Conservation (phyloP, 2,888 invertebrate genomes). For the Schizotus pectinicornis region DNA sequence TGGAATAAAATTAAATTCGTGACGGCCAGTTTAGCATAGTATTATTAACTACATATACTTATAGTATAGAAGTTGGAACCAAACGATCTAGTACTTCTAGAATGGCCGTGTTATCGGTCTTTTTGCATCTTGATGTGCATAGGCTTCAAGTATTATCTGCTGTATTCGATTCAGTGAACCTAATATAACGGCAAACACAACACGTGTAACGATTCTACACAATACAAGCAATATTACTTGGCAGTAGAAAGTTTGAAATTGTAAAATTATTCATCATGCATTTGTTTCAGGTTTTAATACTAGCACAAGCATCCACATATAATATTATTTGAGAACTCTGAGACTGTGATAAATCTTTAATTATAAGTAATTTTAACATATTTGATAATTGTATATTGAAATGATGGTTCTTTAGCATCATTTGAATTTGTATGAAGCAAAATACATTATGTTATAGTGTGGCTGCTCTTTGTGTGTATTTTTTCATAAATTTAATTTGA, state of each 20-base stretch:
- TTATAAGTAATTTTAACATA: conserved; percentile 50
- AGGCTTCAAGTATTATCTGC: conserved; percentile 58
- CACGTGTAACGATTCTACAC: conserved; percentile 42
- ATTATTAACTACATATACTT: conserved; percentile 63
- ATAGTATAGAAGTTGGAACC: conserved; percentile 56
- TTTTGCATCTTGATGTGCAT: conserved; percentile 58
- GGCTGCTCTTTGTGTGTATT: conserved; percentile 48
- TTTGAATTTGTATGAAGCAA: conserved; percentile 30
- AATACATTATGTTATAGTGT: conserved; percentile 49
- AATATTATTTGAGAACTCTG: conserved; percentile 54
- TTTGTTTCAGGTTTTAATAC: conserved; percentile 22
- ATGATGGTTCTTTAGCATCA: conserved; percentile 35
- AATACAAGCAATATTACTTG: conserved; percentile 10
- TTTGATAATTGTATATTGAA: conserved; percentile 47
- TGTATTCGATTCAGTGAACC: conserved; percentile 56
- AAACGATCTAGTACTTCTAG: conserved; percentile 56
- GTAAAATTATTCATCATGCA: conserved; percentile 10
- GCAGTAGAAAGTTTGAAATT: conserved; percentile 14
- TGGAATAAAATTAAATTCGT: conserved; percentile 45
- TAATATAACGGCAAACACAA: conserved; percentile 43
- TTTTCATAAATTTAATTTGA: conserved; percentile 35
- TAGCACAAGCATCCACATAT: conserved; percentile 48
- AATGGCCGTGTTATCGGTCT: conserved; percentile 47
- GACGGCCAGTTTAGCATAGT: conserved; percentile 76
- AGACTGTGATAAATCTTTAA: conserved; percentile 57